These are phyloP conservation scores for Tipula confusa DNA, from an alignment of 2,888 invertebrate species.

Conservation along the genomic window DNA sequence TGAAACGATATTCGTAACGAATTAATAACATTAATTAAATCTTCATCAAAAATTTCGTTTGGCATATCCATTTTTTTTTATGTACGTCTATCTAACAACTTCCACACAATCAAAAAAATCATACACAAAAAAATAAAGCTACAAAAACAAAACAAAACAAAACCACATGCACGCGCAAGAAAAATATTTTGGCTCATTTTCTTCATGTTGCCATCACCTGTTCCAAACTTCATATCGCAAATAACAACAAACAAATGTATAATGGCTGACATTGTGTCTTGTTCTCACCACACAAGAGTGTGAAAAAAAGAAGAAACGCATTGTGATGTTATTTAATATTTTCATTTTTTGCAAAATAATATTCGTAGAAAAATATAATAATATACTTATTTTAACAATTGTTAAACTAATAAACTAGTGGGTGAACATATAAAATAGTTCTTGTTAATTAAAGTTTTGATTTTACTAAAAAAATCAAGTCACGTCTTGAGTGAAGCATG, in stretches of 20 bases:
- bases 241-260: too few relatives aligned
- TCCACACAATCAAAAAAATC: background rate
- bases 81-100: background rate
- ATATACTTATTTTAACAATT: background rate
- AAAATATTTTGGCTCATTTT: background rate
- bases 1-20: background rate
- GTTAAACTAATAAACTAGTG: background rate
- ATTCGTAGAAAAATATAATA: background rate
- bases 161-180: background rate
- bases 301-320: background rate
- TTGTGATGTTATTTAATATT: slow-evolving; percentile 25
- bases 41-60: background rate
- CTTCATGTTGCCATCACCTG: background rate
- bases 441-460: background rate
- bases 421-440: background rate
- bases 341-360: background rate
- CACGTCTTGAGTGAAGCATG: background rate
- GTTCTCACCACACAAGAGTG: background rate
- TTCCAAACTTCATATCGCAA: background rate
- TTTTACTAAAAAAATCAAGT: background rate
- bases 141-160: background rate
- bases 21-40: background rate
- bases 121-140: background rate
- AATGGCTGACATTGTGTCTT: background rate
- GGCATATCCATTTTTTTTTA: background rate